Evolutionary conservation across 1,140 invertebrate species (phyloP), one percentile per base, ranked within the genome.

Genomic region (Ceratoteleas bidentatus): DNA sequence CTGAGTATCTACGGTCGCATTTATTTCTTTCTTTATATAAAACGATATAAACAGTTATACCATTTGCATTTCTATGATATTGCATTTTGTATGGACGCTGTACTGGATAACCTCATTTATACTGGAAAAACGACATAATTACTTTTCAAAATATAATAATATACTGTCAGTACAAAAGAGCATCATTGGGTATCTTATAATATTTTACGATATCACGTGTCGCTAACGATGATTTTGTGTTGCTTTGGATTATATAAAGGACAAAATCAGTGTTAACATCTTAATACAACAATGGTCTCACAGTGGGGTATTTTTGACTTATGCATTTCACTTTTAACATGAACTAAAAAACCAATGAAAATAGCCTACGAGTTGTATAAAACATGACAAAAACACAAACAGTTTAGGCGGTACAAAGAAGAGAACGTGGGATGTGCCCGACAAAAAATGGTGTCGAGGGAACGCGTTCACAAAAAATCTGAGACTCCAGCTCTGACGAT

Each of bases 401-500:
- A 69, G 52, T 69, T 70, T 65, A 65, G 75, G 74, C 65, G 74
- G 57, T 69, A 69, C 75, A 50, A 64, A 57, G 75, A 70, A 54
- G 47, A 65, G 60, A 78, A 58, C 75, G 60, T 78, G 66, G 75
- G 75, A 78, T 78, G 75, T 69, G 52, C 64, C 53, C 3, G 32
- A 10, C 11, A 38, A 56, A 56, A 76, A 76, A 76, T 76, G 73
- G 73, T 69, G 73, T 64, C 43, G 74, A 77, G 58, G 45, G 65
- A 68, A 77, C 65, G 43, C 65, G 34, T 61, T 69, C 50, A 69
- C 65, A 70, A 70, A 70, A 77, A 77, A 64, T 77, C 57, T 77
- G 74, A 69, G 74, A 69, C 74, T 77, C 8, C 50, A 56, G 45
- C 38, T 64, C 64, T 64, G 50, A 54, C 34, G 8, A 64, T 65